These are phyloP conservation scores for Notodonta dromedarius DNA, from an alignment of 2,888 invertebrate genomes.

Conservation along the genomic window DNA sequence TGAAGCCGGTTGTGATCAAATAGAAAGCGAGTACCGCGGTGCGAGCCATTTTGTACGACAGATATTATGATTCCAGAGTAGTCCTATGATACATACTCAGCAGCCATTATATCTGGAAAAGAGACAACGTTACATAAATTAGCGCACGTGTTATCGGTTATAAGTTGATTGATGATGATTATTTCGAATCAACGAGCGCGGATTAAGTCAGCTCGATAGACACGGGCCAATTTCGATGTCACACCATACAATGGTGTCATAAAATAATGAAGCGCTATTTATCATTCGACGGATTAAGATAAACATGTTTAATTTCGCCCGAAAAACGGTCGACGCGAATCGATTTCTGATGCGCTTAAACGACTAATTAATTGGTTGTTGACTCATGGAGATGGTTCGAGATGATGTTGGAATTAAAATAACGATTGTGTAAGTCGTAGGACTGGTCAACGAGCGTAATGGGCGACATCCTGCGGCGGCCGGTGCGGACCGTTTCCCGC, in stretches of 20 bases:
- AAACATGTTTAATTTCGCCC: conserved; percentile 20
- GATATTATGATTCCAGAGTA: conserved; percentile 35
- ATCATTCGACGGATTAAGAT: conserved; percentile 27
- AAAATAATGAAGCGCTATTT: conserved; percentile 5
- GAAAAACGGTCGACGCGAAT: conserved; percentile 10
- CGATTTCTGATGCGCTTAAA: conserved; percentile 15
- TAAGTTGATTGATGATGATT: background rate
- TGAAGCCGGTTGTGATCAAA: conserved; percentile 53
- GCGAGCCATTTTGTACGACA: conserved; percentile 52
- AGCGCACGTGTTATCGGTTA: background rate
- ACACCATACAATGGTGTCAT: conserved; percentile 24
- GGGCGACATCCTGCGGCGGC: conserved; percentile 65
- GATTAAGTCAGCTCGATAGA: background rate
- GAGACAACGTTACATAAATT: conserved; percentile 4
- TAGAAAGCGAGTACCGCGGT: conserved; percentile 54
- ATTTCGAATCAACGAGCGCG: background rate
- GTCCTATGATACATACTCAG: conserved; percentile 11
- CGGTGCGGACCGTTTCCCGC: conserved; percentile 60
- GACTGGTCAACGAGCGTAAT: conserved; percentile 68
- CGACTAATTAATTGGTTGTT: conserved; percentile 10
- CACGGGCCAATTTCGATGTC: conserved; percentile 11
- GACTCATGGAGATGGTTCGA: conserved; percentile 18
- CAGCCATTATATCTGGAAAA: conserved; percentile 51
- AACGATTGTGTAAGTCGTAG: conserved; percentile 50
- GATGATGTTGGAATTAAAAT: conserved; percentile 43